Evolutionary conservation across 2,113 vertebrate species (phyloP), one percentile per base, ranked within the genome.

Genomic region (Glaucomys volans): DNA sequence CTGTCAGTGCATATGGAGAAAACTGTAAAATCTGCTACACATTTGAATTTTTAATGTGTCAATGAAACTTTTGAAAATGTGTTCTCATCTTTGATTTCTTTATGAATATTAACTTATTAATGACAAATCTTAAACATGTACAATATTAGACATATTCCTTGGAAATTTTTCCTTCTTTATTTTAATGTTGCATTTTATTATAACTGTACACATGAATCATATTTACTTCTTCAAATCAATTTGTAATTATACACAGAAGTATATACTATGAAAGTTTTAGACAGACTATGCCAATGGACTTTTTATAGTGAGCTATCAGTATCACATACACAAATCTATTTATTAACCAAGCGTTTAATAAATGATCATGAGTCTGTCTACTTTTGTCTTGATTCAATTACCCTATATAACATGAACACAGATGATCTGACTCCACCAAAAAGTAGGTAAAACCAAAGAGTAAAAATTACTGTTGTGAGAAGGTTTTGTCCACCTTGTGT

Each of bases 11-110:
- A 67, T 72, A 54, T 97, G 85, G 87, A 74, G 74, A 89, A 96
- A 94, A 94, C 62, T 95, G 42, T 86, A 94, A 97, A 97, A 94
- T 95, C 85, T 95, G 95, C 57, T 84, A 82, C 40, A 79, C 64
- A 94, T 95, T 96, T 97, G 84, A 97, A 90, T 96, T 97, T 97
- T 97, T 83, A 88, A 85, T 96, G 74, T 96, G 83, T 96, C 74
- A 96, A 8, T 96, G 66, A 87, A 96, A 97, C 92, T 98, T 98
- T 90, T 96, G 71, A 89, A 95, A 98, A 96, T 72, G 44, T 89
- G 82, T 92, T 64, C 37, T 26, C 5, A 6, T 87, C 90, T 95
- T 97, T 97, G 85, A 96, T 97, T 96, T 98, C 66, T 95, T 96
- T 96, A 94, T 97, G 82, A 72, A 84, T 90, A 50, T 91, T 97